These are phyloP conservation scores for Hybos culiciformis DNA, from an alignment of 2,888 invertebrate species.

Conservation along the genomic window DNA sequence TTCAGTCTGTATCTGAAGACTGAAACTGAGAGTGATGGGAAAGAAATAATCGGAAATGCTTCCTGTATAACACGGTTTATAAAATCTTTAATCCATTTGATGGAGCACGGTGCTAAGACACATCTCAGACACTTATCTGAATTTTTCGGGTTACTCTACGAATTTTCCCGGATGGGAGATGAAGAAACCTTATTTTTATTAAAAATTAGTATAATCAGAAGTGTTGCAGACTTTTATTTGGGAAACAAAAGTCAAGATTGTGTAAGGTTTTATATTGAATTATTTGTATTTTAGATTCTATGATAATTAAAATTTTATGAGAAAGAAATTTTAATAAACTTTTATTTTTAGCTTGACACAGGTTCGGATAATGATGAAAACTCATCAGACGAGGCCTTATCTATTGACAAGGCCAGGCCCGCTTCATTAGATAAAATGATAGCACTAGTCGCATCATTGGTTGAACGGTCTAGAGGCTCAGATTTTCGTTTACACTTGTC, in stretches of 20 bases:
- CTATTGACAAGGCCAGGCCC: slow-evolving; percentile 63
- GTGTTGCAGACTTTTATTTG: slow-evolving; percentile 84
- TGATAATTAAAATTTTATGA: slow-evolving; percentile 12
- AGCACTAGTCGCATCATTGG: slow-evolving; percentile 71
- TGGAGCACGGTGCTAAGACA: slow-evolving; percentile 78
- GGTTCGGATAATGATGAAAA: slow-evolving; percentile 37
- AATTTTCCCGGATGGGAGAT: slow-evolving; percentile 91
- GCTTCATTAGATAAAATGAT: slow-evolving; percentile 93
- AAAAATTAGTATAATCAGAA: slow-evolving; percentile 73
- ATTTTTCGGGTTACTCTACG: slow-evolving; percentile 81
- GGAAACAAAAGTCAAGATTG: slow-evolving; percentile 64
- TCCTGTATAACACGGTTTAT: slow-evolving; percentile 90
- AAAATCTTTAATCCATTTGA: slow-evolving; percentile 68
- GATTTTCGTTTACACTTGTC: slow-evolving; percentile 60
- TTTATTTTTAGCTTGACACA: slow-evolving; percentile 28
- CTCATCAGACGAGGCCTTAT: slow-evolving; percentile 40
- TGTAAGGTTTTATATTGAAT: slow-evolving; percentile 41
- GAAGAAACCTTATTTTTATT: slow-evolving; percentile 82
- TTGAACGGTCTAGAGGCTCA: slow-evolving; percentile 74
- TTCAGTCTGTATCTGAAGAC: slow-evolving; percentile 45
- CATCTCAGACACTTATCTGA: slow-evolving; percentile 81
- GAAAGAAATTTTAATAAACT: not conserved
- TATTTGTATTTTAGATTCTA: no score
- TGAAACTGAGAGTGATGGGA: slow-evolving; percentile 37
- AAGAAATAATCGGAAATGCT: slow-evolving; percentile 48